A percentile compares a stretch with the other conserved stretches of the same genome.
Evolutionary conservation across 2,797 vertebrate species (phyloP).

Genomic region (Tokudaia muenninki): DNA sequence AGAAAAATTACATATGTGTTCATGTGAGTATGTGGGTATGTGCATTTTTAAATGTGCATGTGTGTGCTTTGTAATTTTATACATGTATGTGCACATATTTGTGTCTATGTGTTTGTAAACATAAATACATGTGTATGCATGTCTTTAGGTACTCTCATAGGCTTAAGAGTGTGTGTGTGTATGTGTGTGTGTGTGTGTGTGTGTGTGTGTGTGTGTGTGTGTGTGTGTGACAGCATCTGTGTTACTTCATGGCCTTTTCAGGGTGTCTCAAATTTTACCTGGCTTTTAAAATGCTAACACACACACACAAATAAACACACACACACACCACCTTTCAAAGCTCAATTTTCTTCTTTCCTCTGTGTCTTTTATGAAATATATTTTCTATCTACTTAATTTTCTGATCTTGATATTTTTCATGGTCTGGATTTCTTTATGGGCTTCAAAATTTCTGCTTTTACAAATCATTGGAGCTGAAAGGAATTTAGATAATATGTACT

Average conservation of each 20-base stretch:
- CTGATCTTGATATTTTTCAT: not conserved
- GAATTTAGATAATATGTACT: not conserved
- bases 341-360: not conserved
- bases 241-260: too few relatives aligned
- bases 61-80: not conserved
- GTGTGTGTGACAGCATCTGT: too few relatives aligned
- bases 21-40: not conserved
- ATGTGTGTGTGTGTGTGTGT: too few relatives aligned
- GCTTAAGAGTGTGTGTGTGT: not conserved
- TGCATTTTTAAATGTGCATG: not conserved
- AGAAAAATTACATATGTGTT: not conserved
- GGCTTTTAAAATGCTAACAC: too few relatives aligned
- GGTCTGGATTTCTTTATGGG: not conserved
- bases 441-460: slow-evolving; percentile 34
- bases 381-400: not conserved
- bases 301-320: not conserved
- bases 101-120: not conserved
- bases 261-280: too few relatives aligned
- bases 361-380: slow-evolving; percentile 11
- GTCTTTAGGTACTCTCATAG: not conserved
- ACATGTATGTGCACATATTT: not conserved
- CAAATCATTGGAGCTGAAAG: not conserved
- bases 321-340: not conserved
- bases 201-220: too few relatives aligned
- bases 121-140: not conserved